Percentiles rank a stretch among this genome's conserved stretches.
phyloP scores from a whole-genome alignment of 2,888 invertebrate species.

The Eumacrocentrus americanus region DNA sequence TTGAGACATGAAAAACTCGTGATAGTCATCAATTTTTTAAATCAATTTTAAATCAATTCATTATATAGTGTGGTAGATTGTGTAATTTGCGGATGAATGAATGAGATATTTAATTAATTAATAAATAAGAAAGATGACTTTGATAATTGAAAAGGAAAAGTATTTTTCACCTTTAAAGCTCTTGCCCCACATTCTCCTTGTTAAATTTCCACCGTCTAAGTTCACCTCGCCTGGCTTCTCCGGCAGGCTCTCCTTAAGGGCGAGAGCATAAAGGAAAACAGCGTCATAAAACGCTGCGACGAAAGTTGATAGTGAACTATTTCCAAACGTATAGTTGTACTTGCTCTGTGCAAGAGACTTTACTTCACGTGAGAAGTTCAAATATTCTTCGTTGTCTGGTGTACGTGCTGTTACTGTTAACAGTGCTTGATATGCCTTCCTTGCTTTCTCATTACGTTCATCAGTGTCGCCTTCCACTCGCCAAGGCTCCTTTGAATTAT shows the following conservation, averaged over 20 bases:
- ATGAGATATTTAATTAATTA: not conserved
- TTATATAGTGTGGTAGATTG: not conserved
- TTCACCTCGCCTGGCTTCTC: conserved; percentile 55
- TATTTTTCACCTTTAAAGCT: conserved; percentile 76
- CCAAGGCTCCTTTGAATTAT: conserved; percentile 78
- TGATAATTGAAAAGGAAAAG: not conserved
- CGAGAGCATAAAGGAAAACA: conserved; percentile 89
- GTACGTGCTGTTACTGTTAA: conserved; percentile 87
- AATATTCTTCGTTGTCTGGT: conserved; percentile 78
- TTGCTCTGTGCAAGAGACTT: conserved; percentile 72
- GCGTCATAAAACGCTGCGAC: conserved; percentile 97
- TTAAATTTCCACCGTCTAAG: conserved; percentile 83
- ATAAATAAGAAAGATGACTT: not conserved
- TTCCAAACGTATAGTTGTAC: conserved; percentile 76
- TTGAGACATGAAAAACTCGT: too few species aligned
- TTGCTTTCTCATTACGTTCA: conserved; percentile 82
- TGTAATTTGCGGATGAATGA: not conserved
- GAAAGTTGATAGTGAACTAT: conserved; percentile 85
- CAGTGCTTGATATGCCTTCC: conserved; percentile 84
- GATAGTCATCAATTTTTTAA: too few species aligned
- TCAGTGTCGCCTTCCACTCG: conserved; percentile 77
- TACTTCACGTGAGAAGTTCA: conserved; percentile 76
- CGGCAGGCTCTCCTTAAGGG: conserved; percentile 84
- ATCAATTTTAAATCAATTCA: too few species aligned
- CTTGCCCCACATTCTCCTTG: conserved; percentile 84